phyloP scores from a whole-genome alignment of 2,113 vertebrate genomes.

The Hypomesus transpacificus region DNA sequence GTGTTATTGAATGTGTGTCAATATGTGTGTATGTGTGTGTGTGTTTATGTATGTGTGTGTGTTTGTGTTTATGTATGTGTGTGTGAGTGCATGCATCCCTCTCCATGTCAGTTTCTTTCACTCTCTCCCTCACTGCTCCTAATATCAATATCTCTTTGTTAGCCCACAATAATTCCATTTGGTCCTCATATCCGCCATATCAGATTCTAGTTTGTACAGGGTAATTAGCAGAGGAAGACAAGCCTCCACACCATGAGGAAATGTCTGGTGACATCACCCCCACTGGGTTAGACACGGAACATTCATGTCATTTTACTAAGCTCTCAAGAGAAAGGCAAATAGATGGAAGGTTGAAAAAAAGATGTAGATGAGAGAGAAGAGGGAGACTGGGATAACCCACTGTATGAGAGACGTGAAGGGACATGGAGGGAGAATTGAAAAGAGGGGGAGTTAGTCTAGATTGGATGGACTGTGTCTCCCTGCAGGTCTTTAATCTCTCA shows the following conservation, averaged over 20 bases:
- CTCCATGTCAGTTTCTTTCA: conserved; percentile 56
- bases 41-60: conserved; percentile 54
- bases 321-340: conserved; percentile 22
- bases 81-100: conserved; percentile 45
- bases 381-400: neutral
- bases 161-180: conserved; percentile 75
- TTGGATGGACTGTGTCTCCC: conserved; percentile 56
- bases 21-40: conserved; percentile 68
- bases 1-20: conserved; percentile 62
- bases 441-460: conserved; percentile 49
- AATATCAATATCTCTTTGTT: conserved; percentile 72
- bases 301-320: conserved; percentile 42
- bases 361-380: conserved; percentile 47
- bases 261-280: conserved; percentile 68
- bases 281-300: no score
- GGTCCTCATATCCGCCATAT: conserved; percentile 75
- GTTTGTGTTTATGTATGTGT: conserved; percentile 58
- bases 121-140: conserved; percentile 63
- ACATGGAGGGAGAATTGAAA: conserved; percentile 22
- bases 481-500: conserved; percentile 66
- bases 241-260: conserved; percentile 72
- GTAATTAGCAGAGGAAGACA: conserved; percentile 78
- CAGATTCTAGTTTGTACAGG: conserved; percentile 77
- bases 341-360: conserved; percentile 10
- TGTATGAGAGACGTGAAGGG: conserved; percentile 33